Percentiles rank a stretch among this genome's conserved stretches.
phyloP scores from a whole-genome alignment of 2,888 invertebrate genomes.

The Trachelus troglodyta region DNA sequence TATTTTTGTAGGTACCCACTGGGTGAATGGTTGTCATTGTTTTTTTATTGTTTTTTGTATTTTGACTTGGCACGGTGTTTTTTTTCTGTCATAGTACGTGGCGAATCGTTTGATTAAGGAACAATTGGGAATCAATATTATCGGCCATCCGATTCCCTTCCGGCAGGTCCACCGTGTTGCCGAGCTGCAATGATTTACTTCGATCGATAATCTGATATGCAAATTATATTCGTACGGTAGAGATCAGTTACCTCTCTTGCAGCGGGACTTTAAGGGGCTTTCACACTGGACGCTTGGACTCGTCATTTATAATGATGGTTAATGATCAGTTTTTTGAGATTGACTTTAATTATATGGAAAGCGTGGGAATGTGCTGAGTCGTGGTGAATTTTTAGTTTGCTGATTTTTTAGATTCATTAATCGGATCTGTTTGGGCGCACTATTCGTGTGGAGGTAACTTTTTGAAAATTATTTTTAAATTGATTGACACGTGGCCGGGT shows the following conservation, averaged over 20 bases:
- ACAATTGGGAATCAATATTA: conserved; percentile 46
- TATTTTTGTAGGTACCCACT: neutral
- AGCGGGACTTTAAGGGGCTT: conserved; percentile 29
- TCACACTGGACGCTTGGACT: conserved; percentile 15
- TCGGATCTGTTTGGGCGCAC: too few relatives aligned
- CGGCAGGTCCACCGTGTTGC: conserved; percentile 38
- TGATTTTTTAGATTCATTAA: too few relatives aligned
- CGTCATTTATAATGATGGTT: neutral
- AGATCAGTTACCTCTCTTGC: conserved; percentile 44
- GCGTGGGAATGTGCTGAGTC: too few relatives aligned
- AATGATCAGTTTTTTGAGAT: neutral
- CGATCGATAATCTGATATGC: conserved; percentile 53
- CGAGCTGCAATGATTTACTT: conserved; percentile 48
- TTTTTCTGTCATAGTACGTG: conserved; percentile 5
- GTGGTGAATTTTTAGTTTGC: neutral
- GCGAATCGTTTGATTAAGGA: conserved; percentile 36
- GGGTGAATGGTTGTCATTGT: neutral
- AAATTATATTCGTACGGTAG: conserved; percentile 47
- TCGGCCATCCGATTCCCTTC: conserved; percentile 35
- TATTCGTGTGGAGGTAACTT: neutral
- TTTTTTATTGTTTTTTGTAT: neutral
- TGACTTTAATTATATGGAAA: neutral
- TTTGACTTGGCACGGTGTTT: neutral
- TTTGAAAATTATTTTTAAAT: neutral
- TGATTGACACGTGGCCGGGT: neutral